Evolutionary conservation across 2,888 invertebrate species (phyloP).

Genomic region (Hesperia comma): DNA sequence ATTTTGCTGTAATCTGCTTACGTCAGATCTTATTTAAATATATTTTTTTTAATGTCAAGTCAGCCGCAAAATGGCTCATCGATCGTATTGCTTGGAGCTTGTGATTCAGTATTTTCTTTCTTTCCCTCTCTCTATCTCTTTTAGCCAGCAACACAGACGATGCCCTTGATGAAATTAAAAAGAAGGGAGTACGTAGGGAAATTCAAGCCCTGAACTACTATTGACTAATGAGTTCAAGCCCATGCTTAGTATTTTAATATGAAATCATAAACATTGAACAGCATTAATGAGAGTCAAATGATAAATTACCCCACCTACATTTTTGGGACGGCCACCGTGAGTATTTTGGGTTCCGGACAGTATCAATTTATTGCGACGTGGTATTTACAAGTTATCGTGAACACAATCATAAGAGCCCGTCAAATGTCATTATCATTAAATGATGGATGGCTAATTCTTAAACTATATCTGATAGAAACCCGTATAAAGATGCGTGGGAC

Average conservation of each 20-base stretch:
- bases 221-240: too few relatives aligned
- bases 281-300: constrained; percentile 34
- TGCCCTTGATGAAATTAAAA: too few relatives aligned
- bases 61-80: too few relatives aligned
- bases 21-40: too few relatives aligned
- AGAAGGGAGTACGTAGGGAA: too few relatives aligned
- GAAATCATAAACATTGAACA: constrained; percentile 21
- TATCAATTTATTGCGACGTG: constrained; percentile 45
- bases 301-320: constrained; percentile 30
- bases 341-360: constrained; percentile 36
- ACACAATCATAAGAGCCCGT: constrained; percentile 71
- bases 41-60: too few relatives aligned
- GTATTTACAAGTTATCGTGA: constrained; percentile 67
- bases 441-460: constrained; percentile 78
- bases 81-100: too few relatives aligned
- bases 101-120: too few relatives aligned
- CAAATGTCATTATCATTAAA: constrained; percentile 78
- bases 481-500: constrained; percentile 79
- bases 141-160: too few relatives aligned
- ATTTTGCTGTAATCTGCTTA: too few relatives aligned
- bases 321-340: constrained; percentile 15
- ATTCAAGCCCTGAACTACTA: too few relatives aligned
- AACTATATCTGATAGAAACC: constrained; percentile 69
- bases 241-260: background rate
- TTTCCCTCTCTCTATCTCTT: too few relatives aligned